These are phyloP conservation scores for Spinus pinus DNA, from an alignment of 2,797 vertebrate species.

Conservation along the genomic window DNA sequence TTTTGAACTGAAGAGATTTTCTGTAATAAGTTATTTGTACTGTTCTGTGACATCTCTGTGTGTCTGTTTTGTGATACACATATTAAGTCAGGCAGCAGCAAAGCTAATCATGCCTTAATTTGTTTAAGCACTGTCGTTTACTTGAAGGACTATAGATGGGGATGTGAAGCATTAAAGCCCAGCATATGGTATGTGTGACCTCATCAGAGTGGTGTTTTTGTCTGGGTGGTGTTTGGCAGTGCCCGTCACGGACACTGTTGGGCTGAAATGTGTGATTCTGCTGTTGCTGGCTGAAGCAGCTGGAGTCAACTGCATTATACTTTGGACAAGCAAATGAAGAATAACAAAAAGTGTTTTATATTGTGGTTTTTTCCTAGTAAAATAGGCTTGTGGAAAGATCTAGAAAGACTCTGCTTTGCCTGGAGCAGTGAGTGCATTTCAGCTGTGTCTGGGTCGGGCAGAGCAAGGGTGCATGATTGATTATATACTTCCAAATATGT, in stretches of 20 bases:
- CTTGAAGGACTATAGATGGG: neutral
- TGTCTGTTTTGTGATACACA: neutral
- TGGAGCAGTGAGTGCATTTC: neutral
- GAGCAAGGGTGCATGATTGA: neutral
- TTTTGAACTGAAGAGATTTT: neutral
- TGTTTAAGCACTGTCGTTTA: neutral
- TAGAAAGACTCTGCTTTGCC: neutral
- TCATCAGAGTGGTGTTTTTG: conserved; percentile 28
- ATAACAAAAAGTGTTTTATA: neutral
- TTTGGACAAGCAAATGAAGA: neutral
- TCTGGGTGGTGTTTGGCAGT: conserved; percentile 28
- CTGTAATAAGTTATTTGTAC: neutral
- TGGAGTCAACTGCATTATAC: neutral
- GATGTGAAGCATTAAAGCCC: neutral
- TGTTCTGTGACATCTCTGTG: neutral
- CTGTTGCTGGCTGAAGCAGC: neutral
- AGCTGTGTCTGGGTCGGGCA: neutral
- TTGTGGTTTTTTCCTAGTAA: neutral
- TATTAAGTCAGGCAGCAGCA: neutral
- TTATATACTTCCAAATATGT: neutral
- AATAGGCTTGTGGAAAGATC: neutral
- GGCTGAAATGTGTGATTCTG: neutral
- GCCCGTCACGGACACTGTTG: neutral
- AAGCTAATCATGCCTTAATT: neutral
- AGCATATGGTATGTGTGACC: neutral